Evolutionary conservation across 2,113 vertebrate genomes (phyloP), one percentile per base, ranked within the genome.

Genomic region (Anseranas semipalmata): DNA sequence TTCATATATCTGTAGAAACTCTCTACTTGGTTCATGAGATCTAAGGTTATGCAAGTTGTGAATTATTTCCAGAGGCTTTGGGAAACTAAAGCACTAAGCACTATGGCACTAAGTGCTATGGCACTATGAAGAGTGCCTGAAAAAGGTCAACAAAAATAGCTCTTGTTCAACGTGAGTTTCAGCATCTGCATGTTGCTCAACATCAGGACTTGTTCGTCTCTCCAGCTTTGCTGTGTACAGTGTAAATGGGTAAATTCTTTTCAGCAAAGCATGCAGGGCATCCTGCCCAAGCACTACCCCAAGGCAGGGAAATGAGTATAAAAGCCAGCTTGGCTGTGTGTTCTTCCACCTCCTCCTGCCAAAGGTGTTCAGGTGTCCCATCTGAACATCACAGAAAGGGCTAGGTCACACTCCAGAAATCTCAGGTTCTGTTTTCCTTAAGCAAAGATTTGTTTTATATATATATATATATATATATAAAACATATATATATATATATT

Each of bases 281-380:
- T 79, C n/a, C 46, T 84, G 60, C 12, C 74, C 56, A 39, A 66
- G 55, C 43, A 33, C 25, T 25, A n/a, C 25, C 30, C 60, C 12
- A 18, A 30, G 41, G 22, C 33, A 68, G 43, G 8, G 19, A 43
- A 81, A 22, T 0, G 0, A 28, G 24, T 24, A 16, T 15, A 37
- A 91, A 43, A 90, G 58, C 18, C 70, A 85, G 2, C 35, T 43
- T 5, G 2, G 46, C 35, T 43, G 32, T 11, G 41, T 37, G 7
- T 55, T 75, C 28, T 45, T 35, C 37, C 15, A 5, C 46, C 52
- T 75, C n/a, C 65, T 58, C 27, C 46, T 77, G 60, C 58, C 43
- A 30, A 7, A 62, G 16, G 32, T 56, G 43, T 9, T 83, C 80
- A 73, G 53, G 30, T 91, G 10, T n/a, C 63, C 22, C 39, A 32